These are phyloP conservation scores for Cynocephalus volans DNA, from an alignment of 2,113 vertebrate genomes.

Conservation along the genomic window DNA sequence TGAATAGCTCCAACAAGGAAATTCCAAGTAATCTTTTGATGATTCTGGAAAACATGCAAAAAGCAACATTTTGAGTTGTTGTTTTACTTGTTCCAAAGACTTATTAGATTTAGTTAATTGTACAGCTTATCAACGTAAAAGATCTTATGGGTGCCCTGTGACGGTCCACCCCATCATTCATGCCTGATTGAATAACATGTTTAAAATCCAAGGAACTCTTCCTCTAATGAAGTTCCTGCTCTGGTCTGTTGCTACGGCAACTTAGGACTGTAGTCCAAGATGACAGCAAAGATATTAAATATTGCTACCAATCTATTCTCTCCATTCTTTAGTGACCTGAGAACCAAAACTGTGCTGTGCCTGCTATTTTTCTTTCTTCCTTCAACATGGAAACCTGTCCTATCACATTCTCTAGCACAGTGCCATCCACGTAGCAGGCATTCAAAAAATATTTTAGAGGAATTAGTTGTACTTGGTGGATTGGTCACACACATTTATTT, in stretches of 20 bases:
- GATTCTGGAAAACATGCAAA: conserved; percentile 58
- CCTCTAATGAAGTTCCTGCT: conserved; percentile 70
- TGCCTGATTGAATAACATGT: conserved; percentile 65
- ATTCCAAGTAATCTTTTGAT: conserved; percentile 16
- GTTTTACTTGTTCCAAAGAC: conserved; percentile 55
- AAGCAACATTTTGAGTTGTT: conserved; percentile 29
- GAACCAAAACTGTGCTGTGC: background rate
- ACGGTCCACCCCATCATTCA: conserved; percentile 16
- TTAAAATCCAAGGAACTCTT: conserved; percentile 66
- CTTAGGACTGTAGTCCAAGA: conserved; percentile 64
- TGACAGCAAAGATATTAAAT: conserved; percentile 75
- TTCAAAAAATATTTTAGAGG: background rate
- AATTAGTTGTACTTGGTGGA: background rate
- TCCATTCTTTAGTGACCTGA: conserved; percentile 61
- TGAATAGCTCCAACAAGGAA: background rate
- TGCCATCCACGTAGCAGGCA: background rate
- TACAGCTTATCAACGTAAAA: conserved; percentile 58
- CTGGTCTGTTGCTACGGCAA: conserved; percentile 72
- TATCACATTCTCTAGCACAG: background rate
- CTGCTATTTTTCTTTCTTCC: background rate
- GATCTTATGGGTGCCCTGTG: conserved; percentile 21
- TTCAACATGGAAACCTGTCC: conserved; percentile 19
- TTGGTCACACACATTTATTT: background rate
- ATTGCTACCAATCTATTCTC: conserved; percentile 68
- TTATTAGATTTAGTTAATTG: conserved; percentile 69